These are phyloP conservation scores for Ischnus inquisitorius DNA, from an alignment of 2,888 invertebrate species.

Conservation along the genomic window DNA sequence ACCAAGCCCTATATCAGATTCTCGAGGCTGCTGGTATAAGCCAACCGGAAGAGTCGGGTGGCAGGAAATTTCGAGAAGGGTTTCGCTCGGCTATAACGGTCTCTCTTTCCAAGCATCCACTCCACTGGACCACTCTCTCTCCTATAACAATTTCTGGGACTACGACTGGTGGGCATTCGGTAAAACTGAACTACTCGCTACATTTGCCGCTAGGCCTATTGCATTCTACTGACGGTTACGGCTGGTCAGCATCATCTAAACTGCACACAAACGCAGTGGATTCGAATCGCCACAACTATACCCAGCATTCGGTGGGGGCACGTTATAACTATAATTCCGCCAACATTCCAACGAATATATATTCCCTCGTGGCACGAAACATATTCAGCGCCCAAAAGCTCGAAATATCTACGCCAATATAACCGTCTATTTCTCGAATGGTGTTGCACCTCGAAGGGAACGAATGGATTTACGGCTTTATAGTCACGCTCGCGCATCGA, in stretches of 20 bases:
- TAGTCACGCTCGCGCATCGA: not conserved
- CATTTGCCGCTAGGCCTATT: not conserved
- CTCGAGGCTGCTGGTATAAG: slow-evolving; percentile 69
- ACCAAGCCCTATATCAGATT: slow-evolving; percentile 75
- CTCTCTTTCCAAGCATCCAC: slow-evolving; percentile 22
- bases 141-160: slow-evolving; percentile 16
- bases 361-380: not conserved
- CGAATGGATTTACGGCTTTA: not conserved
- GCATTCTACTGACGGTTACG: not conserved
- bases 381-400: not conserved
- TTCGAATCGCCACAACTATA: not conserved
- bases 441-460: not conserved
- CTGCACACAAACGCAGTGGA: not conserved
- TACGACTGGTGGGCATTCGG: slow-evolving; percentile 21
- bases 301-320: not conserved
- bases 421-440: not conserved
- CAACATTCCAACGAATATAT: not conserved
- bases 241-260: not conserved
- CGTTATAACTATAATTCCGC: not conserved
- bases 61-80: slow-evolving; percentile 69
- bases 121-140: slow-evolving; percentile 15
- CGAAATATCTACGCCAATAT: not conserved
- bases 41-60: slow-evolving; percentile 72
- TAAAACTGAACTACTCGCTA: not conserved
- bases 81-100: slow-evolving; percentile 46